phyloP scores from a whole-genome alignment of 2,797 vertebrate species.

The Tolypeutes matacus region DNA sequence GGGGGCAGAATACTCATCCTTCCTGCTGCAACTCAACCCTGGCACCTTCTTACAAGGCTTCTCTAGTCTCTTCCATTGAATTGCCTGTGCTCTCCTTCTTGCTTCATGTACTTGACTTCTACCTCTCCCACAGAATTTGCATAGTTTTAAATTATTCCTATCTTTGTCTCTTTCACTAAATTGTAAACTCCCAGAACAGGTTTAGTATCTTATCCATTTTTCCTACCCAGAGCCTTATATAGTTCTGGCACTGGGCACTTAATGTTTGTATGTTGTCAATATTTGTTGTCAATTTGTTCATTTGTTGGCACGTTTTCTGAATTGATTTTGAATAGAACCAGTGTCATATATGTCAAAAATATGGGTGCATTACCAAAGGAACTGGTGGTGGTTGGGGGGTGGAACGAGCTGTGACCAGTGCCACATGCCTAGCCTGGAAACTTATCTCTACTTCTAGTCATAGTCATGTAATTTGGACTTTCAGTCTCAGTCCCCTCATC shows the following conservation, averaged over 20 bases:
- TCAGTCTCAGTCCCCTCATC: neutral
- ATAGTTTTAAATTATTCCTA: neutral
- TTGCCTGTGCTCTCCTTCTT: neutral
- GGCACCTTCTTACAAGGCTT: neutral
- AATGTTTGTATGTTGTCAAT: neutral
- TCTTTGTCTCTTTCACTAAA: neutral
- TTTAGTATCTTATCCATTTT: neutral
- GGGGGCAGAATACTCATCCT: neutral
- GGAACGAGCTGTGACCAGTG: neutral
- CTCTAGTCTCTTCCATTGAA: neutral
- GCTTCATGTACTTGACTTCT: neutral
- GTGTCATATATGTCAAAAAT: neutral
- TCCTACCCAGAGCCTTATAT: neutral
- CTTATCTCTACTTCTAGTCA: too few relatives aligned
- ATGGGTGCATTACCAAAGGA: neutral
- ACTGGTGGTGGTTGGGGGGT: neutral
- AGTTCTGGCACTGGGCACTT: rapidly evolving
- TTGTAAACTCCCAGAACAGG: neutral
- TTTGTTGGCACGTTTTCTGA: neutral
- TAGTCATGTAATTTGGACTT: neutral
- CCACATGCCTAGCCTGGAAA: neutral
- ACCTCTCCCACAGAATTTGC: too few relatives aligned
- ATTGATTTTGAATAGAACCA: neutral
- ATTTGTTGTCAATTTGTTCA: too few relatives aligned
- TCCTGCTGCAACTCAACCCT: neutral